Conservation (phyloP, 1,140 invertebrate genomes). For the Tachypleus tridentatus region DNA sequence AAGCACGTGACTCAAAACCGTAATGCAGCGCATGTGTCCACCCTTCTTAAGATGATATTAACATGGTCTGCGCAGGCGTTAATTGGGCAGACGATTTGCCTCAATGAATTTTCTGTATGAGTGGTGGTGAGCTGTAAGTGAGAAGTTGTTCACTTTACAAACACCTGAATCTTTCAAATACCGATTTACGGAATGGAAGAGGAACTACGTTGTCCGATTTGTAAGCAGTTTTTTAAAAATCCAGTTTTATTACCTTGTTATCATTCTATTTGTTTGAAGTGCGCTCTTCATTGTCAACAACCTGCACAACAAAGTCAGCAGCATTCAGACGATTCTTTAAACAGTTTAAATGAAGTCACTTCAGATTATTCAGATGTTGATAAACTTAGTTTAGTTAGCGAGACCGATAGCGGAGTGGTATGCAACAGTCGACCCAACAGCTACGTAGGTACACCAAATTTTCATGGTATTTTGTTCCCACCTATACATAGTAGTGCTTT, state of each 20-base stretch:
- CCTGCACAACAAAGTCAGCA: conserved; percentile 39
- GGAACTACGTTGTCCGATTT: conserved; percentile 82
- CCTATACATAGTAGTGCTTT: conserved; percentile 45
- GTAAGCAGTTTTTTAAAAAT: conserved; percentile 82
- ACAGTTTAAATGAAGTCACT: conserved; percentile 25
- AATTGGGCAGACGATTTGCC: too few species aligned
- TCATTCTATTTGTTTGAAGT: conserved; percentile 80
- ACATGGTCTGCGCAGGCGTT: too few species aligned
- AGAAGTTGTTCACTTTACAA: too few species aligned
- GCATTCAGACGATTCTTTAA: conserved; percentile 27
- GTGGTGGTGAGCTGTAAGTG: too few species aligned
- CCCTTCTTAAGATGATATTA: too few species aligned
- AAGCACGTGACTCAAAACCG: too few species aligned
- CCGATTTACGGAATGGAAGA: conserved; percentile 61
- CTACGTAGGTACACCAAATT: conserved; percentile 74
- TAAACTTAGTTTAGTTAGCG: conserved; percentile 90
- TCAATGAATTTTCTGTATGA: too few species aligned
- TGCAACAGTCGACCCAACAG: conserved; percentile 73
- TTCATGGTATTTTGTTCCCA: conserved; percentile 32
- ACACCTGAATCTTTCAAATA: too few species aligned
- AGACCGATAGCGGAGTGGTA: conserved; percentile 93
- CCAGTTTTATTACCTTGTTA: conserved; percentile 87
- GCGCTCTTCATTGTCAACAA: conserved; percentile 66
- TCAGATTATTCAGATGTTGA: conserved; percentile 54
- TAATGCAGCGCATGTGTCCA: too few species aligned